Percentiles rank a stretch among this genome's conserved stretches.
Conservation (phyloP, 2,888 invertebrate genomes). For the Drosophila austrosaltans region DNA sequence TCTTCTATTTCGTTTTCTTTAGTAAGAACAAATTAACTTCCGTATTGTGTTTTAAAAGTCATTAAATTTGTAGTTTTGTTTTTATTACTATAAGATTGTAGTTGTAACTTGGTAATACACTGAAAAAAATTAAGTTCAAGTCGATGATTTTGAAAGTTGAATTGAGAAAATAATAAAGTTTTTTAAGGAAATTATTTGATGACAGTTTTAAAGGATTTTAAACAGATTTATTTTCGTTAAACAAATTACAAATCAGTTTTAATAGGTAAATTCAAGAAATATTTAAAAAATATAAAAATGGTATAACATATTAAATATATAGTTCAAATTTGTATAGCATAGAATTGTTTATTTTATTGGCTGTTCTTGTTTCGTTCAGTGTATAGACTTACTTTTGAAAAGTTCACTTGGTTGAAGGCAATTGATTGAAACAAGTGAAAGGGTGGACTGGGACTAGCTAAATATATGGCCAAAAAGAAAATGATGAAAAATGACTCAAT, state of each 20-base stretch:
- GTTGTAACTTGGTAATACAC: not conserved
- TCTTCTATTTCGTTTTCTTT: conserved; percentile 34
- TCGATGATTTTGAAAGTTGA: too few species aligned
- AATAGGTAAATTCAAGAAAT: too few species aligned
- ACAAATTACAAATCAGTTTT: too few species aligned
- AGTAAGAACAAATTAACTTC: conserved; percentile 45
- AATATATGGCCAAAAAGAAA: not conserved
- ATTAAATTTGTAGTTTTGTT: conserved; percentile 30
- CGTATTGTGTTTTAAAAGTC: conserved; percentile 51
- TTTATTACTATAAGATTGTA: not conserved
- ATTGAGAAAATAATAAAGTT: too few species aligned
- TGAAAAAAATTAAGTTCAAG: not conserved
- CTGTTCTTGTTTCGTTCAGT: not conserved
- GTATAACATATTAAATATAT: too few species aligned
- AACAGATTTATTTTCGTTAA: too few species aligned
- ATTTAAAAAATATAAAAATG: too few species aligned
- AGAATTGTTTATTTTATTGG: too few species aligned
- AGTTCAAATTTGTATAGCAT: too few species aligned
- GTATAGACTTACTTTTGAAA: not conserved
- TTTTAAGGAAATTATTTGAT: too few species aligned
- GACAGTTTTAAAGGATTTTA: too few species aligned
- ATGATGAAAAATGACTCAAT: conserved; percentile 1
- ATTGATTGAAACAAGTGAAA: conserved; percentile 2
- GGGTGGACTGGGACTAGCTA: not conserved
- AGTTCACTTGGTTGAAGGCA: conserved; percentile 1